Evolutionary conservation across 1,140 invertebrate species (phyloP).

Genomic region (Holotrichia oblita): DNA sequence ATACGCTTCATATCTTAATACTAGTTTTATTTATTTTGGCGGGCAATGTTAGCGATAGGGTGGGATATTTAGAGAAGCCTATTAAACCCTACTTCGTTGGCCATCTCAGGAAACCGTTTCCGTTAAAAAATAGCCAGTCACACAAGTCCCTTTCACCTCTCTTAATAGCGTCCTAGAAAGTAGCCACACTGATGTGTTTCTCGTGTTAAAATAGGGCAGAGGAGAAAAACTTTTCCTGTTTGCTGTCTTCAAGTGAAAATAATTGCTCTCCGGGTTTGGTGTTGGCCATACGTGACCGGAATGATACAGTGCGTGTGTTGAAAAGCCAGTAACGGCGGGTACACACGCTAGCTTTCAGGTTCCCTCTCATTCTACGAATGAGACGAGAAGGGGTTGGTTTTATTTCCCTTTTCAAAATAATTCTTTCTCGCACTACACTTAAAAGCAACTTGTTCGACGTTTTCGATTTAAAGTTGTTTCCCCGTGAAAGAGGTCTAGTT

Average conservation of each 20-base stretch:
- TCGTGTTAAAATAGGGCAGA: neutral
- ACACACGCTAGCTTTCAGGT: neutral
- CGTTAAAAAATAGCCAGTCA: neutral
- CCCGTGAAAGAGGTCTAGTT: neutral
- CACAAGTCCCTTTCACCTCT: neutral
- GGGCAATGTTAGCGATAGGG: too few species aligned
- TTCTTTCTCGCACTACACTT: neutral
- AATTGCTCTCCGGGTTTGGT: slow-evolving; percentile 1
- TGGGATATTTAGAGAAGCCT: too few species aligned
- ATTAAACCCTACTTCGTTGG: too few species aligned
- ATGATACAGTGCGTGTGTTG: neutral
- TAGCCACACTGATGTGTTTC: neutral
- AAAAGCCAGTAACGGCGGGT: too few species aligned
- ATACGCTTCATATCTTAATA: too few species aligned
- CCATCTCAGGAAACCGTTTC: too few species aligned
- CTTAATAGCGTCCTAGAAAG: neutral
- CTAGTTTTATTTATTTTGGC: too few species aligned
- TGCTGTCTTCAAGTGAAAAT: slow-evolving; percentile 16
- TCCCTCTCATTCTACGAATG: neutral
- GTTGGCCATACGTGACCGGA: slow-evolving; percentile 14
- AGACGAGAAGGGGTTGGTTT: neutral
- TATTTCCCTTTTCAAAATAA: slow-evolving; percentile 13
- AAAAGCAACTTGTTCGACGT: neutral
- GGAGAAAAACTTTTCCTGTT: slow-evolving; percentile 15
- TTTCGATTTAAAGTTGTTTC: neutral